phyloP scores from a whole-genome alignment of 2,888 invertebrate species.

The Colostygia pectinataria region DNA sequence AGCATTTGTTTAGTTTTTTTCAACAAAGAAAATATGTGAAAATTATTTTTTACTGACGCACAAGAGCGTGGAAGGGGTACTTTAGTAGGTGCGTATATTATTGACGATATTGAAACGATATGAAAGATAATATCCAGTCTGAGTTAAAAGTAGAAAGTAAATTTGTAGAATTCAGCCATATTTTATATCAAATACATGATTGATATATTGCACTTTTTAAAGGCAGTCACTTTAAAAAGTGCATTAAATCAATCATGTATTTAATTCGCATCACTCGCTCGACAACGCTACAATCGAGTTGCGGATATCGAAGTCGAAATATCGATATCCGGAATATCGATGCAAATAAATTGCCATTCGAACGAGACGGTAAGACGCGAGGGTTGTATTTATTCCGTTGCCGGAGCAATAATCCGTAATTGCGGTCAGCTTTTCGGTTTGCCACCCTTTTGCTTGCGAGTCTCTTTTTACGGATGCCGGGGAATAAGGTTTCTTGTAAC shows the following conservation, averaged over 20 bases:
- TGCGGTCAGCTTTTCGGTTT: constrained; percentile 17
- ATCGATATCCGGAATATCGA: constrained; percentile 15
- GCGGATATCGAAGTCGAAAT: not conserved
- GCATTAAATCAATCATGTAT: not conserved
- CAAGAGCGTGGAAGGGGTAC: too few species aligned
- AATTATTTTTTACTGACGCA: too few species aligned
- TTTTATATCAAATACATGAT: too few species aligned
- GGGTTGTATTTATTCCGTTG: constrained; percentile 22
- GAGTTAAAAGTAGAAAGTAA: too few species aligned
- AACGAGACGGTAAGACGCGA: constrained; percentile 1
- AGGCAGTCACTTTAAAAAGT: not conserved
- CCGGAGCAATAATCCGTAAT: constrained; percentile 22
- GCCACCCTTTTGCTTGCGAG: constrained; percentile 6
- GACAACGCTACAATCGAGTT: not conserved
- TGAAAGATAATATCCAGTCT: too few species aligned
- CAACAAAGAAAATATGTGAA: too few species aligned
- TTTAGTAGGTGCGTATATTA: too few species aligned
- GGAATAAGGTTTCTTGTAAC: constrained; percentile 3
- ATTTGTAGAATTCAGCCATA: too few species aligned
- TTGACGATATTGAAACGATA: too few species aligned
- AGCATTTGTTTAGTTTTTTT: too few species aligned
- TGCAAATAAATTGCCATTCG: constrained; percentile 22
- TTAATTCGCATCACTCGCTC: not conserved
- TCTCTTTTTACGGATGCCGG: not conserved
- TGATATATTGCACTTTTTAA: too few species aligned